Percentiles rank a stretch among this genome's conserved stretches.
These are phyloP conservation scores for Macropus fuliginosus DNA, from an alignment of 2,797 vertebrate genomes.

Conservation along the genomic window DNA sequence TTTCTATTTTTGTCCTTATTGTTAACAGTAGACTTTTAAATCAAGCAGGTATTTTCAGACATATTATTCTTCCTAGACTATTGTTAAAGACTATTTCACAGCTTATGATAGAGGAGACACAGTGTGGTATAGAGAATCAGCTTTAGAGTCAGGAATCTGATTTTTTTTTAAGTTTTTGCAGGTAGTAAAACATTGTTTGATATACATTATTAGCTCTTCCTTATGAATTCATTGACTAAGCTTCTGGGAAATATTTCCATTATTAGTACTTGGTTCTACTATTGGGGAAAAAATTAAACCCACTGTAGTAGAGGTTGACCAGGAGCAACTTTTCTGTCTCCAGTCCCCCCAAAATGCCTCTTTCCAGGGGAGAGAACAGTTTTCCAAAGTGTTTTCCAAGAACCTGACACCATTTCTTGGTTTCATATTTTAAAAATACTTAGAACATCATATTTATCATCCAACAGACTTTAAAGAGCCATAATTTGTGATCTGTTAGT, in stretches of 20 bases:
- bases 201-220: not conserved
- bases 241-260: not conserved
- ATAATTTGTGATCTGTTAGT: not conserved
- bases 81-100: not conserved
- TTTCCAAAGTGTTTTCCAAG: not conserved
- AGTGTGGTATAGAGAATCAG: not conserved
- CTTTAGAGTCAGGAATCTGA: not conserved
- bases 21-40: not conserved
- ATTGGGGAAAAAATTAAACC: not conserved
- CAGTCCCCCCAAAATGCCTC: not conserved
- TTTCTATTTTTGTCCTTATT: not conserved
- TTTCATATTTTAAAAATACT: not conserved
- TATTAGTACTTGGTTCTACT: not conserved
- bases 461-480: not conserved
- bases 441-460: not conserved
- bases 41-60: not conserved
- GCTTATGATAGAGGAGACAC: not conserved
- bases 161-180: not conserved
- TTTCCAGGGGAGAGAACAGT: not conserved
- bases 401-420: too few relatives aligned
- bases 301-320: not conserved
- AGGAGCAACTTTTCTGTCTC: fast-evolving
- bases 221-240: not conserved
- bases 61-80: not conserved
- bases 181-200: not conserved